Evolutionary conservation across 2,888 invertebrate genomes (phyloP).

Genomic region (Limnephilus lunatus): DNA sequence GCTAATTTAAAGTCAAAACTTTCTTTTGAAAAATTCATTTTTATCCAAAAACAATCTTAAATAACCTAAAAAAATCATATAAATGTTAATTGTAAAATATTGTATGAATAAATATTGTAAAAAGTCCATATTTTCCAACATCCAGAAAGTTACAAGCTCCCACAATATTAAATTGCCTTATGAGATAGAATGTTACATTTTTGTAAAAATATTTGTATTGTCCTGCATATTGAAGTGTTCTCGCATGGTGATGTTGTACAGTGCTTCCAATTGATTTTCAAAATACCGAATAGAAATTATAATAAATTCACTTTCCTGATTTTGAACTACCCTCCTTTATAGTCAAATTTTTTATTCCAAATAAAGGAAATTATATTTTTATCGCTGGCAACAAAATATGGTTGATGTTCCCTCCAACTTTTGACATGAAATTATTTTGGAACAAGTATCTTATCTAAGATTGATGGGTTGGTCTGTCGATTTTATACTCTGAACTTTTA

Average conservation of each 20-base stretch:
- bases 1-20: not conserved
- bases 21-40: not conserved
- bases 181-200: slow-evolving; percentile 1
- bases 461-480: not conserved
- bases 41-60: not conserved
- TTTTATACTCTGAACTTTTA: not conserved
- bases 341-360: not conserved
- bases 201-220: not conserved
- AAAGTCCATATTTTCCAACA: not conserved
- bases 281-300: not conserved
- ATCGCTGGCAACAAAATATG: not conserved
- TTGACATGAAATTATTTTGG: not conserved
- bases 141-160: not conserved
- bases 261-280: slow-evolving; percentile 3
- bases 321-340: not conserved
- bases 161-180: not conserved
- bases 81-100: not conserved
- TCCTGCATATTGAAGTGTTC: slow-evolving; percentile 30
- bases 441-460: not conserved
- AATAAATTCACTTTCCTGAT: not conserved
- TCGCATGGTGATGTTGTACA: slow-evolving; percentile 32
- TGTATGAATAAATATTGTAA: not conserved
- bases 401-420: not conserved
- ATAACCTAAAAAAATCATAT: not conserved
- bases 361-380: not conserved